A percentile compares a stretch with the other conserved stretches of the same genome.
Conservation (phyloP, 35 echinoderm and acorn worm species). For the Ptychodera flava region DNA sequence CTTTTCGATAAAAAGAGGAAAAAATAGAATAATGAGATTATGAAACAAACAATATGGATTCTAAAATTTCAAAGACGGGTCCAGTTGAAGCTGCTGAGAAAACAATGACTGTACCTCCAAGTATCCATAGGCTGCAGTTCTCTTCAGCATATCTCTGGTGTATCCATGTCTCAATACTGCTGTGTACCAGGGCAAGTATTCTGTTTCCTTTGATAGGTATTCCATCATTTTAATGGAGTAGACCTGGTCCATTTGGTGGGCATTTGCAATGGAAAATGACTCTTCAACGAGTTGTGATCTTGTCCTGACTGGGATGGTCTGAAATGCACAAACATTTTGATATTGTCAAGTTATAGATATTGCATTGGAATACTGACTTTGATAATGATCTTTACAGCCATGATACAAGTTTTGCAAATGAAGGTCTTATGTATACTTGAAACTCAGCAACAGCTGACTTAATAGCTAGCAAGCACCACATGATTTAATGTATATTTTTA, state of each 20-base stretch:
- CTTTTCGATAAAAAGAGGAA: too few species aligned
- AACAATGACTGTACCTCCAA: constrained; percentile 34
- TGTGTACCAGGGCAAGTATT: constrained; percentile 60
- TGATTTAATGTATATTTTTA: too few species aligned
- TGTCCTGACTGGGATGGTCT: constrained; percentile 74
- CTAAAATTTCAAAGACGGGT: background rate
- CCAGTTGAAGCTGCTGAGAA: background rate
- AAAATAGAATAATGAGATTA: background rate
- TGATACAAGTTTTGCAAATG: too few species aligned
- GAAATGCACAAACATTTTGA: background rate
- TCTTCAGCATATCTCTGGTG: constrained; percentile 46
- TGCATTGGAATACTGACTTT: too few species aligned
- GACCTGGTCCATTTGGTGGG: constrained; percentile 41
- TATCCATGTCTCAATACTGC: constrained; percentile 40
- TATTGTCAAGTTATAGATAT: too few species aligned
- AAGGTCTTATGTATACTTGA: too few species aligned
- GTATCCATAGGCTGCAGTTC: constrained; percentile 32
- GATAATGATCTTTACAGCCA: too few species aligned
- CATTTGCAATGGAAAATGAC: constrained; percentile 70
- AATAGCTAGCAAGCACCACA: too few species aligned
- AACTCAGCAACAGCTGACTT: too few species aligned
- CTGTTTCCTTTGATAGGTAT: constrained; percentile 63
- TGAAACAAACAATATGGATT: background rate
- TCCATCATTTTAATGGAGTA: constrained; percentile 41
- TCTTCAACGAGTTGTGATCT: constrained; percentile 77